A percentile compares a stretch with the other conserved stretches of the same genome.
phyloP scores from a whole-genome alignment of 2,888 invertebrate species.

The Busseola fusca region DNA sequence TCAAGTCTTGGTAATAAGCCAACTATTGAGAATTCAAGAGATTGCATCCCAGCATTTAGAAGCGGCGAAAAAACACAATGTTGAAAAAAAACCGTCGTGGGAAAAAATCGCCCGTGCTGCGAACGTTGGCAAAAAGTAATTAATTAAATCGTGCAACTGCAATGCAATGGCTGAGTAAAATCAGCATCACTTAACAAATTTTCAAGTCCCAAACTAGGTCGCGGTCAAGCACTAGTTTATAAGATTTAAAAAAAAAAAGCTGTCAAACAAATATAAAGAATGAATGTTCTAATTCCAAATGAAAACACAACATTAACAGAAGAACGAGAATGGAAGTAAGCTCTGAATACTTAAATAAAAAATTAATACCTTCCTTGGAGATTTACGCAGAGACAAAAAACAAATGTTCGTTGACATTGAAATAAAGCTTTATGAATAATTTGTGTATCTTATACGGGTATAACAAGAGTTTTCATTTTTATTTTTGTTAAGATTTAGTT shows the following conservation, averaged over 20 bases:
- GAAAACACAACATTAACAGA: constrained; percentile 10
- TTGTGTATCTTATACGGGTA: neutral
- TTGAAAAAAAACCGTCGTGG: too few species aligned
- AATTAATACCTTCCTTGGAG: constrained; percentile 22
- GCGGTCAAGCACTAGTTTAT: too few species aligned
- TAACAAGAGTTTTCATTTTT: neutral
- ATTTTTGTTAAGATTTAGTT: too few species aligned
- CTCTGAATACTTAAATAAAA: constrained; percentile 29
- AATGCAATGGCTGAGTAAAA: neutral
- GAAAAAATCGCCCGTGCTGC: too few species aligned
- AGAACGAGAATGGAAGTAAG: constrained; percentile 1
- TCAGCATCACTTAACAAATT: neutral
- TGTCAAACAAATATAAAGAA: neutral
- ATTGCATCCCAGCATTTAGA: too few species aligned
- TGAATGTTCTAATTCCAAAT: constrained; percentile 12
- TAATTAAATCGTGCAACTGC: neutral
- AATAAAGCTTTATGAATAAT: constrained; percentile 23
- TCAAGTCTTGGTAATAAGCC: too few species aligned
- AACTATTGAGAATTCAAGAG: too few species aligned
- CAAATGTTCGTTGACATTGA: constrained; percentile 19
- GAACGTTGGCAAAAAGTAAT: neutral
- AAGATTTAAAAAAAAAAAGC: too few species aligned
- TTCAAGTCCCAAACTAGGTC: neutral
- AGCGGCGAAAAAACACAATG: too few species aligned
- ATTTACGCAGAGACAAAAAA: constrained; percentile 13